Evolutionary conservation across 1,140 invertebrate species (phyloP), one percentile per base, ranked within the genome.

Genomic region (Rhysida immarginata): DNA sequence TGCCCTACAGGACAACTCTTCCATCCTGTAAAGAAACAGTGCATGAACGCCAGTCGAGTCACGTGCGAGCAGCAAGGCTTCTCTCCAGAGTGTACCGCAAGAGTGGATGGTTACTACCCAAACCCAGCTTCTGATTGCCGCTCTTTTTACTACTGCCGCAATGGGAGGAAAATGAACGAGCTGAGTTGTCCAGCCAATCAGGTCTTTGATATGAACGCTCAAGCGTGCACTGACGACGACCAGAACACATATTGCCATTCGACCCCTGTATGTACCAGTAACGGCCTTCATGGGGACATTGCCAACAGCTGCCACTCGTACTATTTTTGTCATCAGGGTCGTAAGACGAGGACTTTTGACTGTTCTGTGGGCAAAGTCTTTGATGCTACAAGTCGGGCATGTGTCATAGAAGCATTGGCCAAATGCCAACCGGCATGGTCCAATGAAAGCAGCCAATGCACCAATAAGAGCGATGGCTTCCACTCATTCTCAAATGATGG

Each of bases 1-100:
- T 74, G 72, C 52, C 59, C 65, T 21, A 58, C 57, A n/a, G 65
- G 63, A 5, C 56, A 64, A 5, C 43, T 69, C 18, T 74, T 70
- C 56, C 68, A 74, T 58, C 65, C 64, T 18, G 57, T 65, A 26
- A 62, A 64, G 23, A 13, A 48, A 48, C 45, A 13, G 50, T 70
- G 68, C 58, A 65, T 70, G 3, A 55, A 63, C 20, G 53, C 43
- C 27, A 35, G 29, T 14, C 20, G 23, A 55, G 21, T 13, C 13
- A 23, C 45, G 20, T 62, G 61, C 43, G 57, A 43, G 23, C 52
- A 52, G 14, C 50, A 41, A 14, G 29, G 53, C 13, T 49, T 21
- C 27, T 27, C 56, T 27, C 60, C 60, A 13, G 60, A 62, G 57
- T 62, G 61, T 25, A 43, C 59, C 13, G 53, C 55, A 14, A 60